These are phyloP conservation scores for Macquaria australasica DNA, from an alignment of 2,113 vertebrate species.

Conservation along the genomic window DNA sequence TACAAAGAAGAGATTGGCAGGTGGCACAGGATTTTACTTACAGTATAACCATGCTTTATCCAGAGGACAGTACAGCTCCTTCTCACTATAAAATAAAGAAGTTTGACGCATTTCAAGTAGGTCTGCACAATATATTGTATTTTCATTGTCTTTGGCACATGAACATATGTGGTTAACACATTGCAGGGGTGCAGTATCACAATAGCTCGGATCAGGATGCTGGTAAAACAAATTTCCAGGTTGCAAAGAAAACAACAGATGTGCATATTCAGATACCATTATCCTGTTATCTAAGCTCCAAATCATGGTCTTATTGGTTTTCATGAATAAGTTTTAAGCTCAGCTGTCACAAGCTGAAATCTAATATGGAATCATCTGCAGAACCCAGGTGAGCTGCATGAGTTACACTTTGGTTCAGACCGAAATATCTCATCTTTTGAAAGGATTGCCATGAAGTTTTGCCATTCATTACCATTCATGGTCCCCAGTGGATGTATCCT, in stretches of 20 bases:
- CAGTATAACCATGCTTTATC: constrained; percentile 33
- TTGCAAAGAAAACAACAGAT: constrained; percentile 55
- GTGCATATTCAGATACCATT: neutral
- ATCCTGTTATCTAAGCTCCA: constrained; percentile 21
- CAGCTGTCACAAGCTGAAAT: neutral
- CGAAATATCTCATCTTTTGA: neutral
- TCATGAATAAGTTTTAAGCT: constrained; percentile 27
- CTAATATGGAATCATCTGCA: constrained; percentile 25
- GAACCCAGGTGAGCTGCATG: neutral
- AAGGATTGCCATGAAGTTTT: neutral
- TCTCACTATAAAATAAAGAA: constrained; percentile 5
- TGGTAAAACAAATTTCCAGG: constrained; percentile 28
- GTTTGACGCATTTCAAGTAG: constrained; percentile 29
- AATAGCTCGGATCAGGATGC: constrained; percentile 13
- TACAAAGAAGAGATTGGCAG: constrained; percentile 59
- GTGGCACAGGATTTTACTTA: constrained; percentile 45
- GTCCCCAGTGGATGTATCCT: neutral
- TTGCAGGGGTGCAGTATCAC: constrained; percentile 2
- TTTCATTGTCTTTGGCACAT: constrained; percentile 17
- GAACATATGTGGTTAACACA: constrained; percentile 23
- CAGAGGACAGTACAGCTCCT: constrained; percentile 37
- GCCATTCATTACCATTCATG: neutral
- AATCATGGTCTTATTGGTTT: constrained; percentile 18
- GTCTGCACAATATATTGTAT: neutral
- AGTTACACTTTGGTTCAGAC: neutral